Evolutionary conservation across 1,140 invertebrate genomes (phyloP).

Genomic region (Hesperophylax magnus): DNA sequence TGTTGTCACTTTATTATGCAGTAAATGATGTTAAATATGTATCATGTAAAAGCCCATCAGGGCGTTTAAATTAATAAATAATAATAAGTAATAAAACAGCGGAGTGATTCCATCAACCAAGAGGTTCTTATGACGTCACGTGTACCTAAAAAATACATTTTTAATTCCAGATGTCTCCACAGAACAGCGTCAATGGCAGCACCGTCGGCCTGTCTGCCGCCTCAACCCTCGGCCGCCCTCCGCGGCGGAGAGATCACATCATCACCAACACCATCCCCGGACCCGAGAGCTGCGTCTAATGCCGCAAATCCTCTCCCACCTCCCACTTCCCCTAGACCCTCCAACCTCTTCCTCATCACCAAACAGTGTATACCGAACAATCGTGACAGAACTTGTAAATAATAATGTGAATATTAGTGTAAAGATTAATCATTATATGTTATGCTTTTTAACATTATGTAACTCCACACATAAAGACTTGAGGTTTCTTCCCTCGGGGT

Average conservation of each 20-base stretch:
- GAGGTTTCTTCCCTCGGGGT: too few relatives aligned
- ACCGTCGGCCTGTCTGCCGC: conserved; percentile 48
- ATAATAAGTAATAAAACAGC: too few relatives aligned
- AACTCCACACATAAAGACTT: too few relatives aligned
- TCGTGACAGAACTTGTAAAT: neutral
- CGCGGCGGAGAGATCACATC: conserved; percentile 70
- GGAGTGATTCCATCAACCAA: neutral
- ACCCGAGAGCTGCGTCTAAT: conserved; percentile 83
- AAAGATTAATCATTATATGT: too few relatives aligned
- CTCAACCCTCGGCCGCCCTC: conserved; percentile 52
- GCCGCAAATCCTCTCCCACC: neutral
- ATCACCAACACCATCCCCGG: conserved; percentile 82
- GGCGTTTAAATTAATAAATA: too few relatives aligned
- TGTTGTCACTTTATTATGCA: too few relatives aligned
- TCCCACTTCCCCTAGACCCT: too few relatives aligned
- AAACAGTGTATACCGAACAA: conserved; percentile 28
- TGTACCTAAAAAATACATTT: neutral
- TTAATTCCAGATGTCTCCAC: conserved; percentile 53
- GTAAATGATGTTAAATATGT: too few relatives aligned
- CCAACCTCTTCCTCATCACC: neutral
- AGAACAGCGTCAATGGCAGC: conserved; percentile 44
- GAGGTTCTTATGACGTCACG: neutral
- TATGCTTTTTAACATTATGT: too few relatives aligned
- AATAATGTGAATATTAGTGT: too few relatives aligned
- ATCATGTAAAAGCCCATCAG: too few relatives aligned